Conservation (phyloP, 2,797 vertebrate species). For the Zalophus californianus region DNA sequence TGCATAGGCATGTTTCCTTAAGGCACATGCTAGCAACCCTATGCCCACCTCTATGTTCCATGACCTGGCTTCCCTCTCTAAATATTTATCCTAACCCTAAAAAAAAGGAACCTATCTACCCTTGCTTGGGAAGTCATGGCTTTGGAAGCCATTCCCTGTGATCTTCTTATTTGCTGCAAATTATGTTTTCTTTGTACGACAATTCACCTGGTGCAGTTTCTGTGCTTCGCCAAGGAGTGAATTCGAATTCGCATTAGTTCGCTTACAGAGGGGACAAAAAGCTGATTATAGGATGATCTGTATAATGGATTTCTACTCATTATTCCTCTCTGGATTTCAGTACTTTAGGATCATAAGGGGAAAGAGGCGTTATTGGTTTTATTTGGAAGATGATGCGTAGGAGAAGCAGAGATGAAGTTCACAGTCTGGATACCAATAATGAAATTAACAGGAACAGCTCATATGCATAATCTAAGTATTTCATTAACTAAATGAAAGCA, state of each 20-base stretch:
- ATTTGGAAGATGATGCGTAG: slow-evolving; percentile 9
- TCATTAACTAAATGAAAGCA: not conserved
- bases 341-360: not conserved
- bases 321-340: not conserved
- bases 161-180: not conserved
- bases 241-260: not conserved
- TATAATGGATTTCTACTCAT: not conserved
- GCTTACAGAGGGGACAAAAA: not conserved
- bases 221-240: not conserved
- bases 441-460: slow-evolving; percentile 6
- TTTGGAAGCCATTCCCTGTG: not conserved
- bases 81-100: not conserved
- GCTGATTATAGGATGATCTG: not conserved
- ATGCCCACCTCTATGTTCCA: not conserved
- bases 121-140: not conserved
- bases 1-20: not conserved
- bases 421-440: not conserved
- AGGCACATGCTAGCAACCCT: not conserved
- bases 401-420: not conserved
- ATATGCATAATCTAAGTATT: not conserved
- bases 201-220: not conserved
- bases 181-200: not conserved
- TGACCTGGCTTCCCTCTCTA: not conserved
- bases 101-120: not conserved
- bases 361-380: not conserved